A percentile compares a stretch with the other conserved stretches of the same genome.
Conservation (phyloP, 1,140 invertebrate species). For the Oryzaephilus surinamensis region DNA sequence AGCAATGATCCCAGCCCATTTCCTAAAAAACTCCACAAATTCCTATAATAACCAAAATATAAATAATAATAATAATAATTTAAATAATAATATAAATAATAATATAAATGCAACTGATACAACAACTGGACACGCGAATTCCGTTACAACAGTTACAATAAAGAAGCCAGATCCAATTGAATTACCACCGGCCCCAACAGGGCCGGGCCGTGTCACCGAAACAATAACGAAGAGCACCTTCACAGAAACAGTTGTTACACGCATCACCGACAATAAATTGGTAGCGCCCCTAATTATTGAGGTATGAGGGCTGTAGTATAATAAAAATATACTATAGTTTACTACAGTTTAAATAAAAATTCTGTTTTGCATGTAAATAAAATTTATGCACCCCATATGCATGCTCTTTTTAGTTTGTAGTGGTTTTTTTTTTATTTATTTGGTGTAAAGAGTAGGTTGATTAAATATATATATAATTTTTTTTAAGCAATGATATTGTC, state of each 20-base stretch:
- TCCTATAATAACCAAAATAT: slow-evolving; percentile 30
- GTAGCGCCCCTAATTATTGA: slow-evolving; percentile 73
- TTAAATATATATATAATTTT: no score
- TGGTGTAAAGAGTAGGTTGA: no score
- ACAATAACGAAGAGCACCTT: slow-evolving; percentile 88
- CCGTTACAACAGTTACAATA: slow-evolving; percentile 53
- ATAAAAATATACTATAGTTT: no score
- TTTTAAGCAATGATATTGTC: no score
- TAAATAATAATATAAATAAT: slow-evolving; percentile 37
- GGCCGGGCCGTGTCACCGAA: slow-evolving; percentile 78
- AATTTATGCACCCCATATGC: no score
- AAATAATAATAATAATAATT: slow-evolving; percentile 8
- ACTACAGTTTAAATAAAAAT: no score
- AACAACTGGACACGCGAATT: slow-evolving; percentile 15
- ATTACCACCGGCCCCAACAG: slow-evolving; percentile 72
- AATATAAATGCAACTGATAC: background rate
- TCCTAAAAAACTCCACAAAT: slow-evolving; percentile 44
- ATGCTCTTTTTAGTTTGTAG: no score
- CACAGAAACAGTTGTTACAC: slow-evolving; percentile 86
- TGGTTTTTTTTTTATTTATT: no score
- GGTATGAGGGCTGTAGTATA: slow-evolving; percentile 53
- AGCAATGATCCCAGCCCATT: slow-evolving; percentile 85
- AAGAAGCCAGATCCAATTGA: slow-evolving; percentile 57
- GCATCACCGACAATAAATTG: slow-evolving; percentile 83
- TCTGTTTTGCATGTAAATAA: no score